Evolutionary conservation across 2,113 vertebrate genomes (phyloP).

Genomic region (Vombatus ursinus): DNA sequence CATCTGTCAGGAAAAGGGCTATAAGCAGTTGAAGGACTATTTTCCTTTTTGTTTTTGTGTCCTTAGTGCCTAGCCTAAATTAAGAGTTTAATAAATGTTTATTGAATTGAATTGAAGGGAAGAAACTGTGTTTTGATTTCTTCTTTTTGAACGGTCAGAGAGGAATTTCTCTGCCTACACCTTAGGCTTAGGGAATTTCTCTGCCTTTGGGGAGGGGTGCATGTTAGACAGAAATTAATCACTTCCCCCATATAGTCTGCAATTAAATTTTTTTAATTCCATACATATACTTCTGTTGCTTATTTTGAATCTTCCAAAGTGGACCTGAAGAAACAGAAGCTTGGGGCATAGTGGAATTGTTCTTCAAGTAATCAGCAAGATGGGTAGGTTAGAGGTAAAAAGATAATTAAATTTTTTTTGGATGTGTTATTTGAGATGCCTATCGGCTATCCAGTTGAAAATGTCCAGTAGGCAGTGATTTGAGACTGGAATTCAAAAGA

Average conservation of each 20-base stretch:
- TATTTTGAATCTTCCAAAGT: slow-evolving; percentile 15
- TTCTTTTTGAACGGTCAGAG: slow-evolving; percentile 18
- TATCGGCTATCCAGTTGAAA: not conserved
- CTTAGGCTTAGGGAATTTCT: not conserved
- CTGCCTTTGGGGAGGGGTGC: slow-evolving; percentile 12
- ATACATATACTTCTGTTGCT: not conserved
- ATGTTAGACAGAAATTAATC: slow-evolving; percentile 4
- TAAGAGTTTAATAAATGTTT: not conserved
- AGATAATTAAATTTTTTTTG: not conserved
- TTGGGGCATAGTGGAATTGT: not conserved
- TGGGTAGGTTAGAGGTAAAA: not conserved
- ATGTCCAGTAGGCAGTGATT: not conserved
- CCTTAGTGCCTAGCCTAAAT: not conserved
- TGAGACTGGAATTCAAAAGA: not conserved
- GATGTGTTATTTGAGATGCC: not conserved
- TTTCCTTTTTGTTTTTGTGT: not conserved
- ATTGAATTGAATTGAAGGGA: not conserved
- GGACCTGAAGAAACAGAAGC: not conserved
- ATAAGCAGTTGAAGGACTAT: not conserved
- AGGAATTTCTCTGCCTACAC: not conserved
- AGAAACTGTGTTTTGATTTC: slow-evolving; percentile 31
- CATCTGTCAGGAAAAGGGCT: not conserved
- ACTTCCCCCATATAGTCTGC: not conserved
- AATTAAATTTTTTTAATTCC: slow-evolving; percentile 53
- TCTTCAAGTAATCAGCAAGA: not conserved